phyloP scores from a whole-genome alignment of 2,888 invertebrate genomes.

The Sympetrum striolatum region DNA sequence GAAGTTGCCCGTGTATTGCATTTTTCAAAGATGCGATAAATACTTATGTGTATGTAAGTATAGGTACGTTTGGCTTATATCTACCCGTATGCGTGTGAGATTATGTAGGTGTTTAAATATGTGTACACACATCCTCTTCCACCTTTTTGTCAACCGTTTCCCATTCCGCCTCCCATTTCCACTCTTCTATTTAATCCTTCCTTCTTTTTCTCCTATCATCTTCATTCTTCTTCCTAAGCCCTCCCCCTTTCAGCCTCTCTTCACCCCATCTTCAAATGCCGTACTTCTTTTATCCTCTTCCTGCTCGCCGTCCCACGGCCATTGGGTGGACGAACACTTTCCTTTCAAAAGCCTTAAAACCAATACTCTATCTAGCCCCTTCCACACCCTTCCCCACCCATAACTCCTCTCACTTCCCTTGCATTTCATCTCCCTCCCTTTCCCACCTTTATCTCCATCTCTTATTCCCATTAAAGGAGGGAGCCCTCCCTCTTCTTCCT shows the following conservation, averaged over 20 bases:
- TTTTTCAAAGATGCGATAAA: too few species aligned
- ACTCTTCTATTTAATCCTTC: neutral
- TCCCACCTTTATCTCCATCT: neutral
- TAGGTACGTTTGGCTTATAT: too few species aligned
- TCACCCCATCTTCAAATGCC: constrained; percentile 1
- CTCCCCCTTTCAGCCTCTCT: neutral
- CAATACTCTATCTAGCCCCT: neutral
- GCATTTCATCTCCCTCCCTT: neutral
- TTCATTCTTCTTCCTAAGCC: neutral
- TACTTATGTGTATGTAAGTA: too few species aligned
- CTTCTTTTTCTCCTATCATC: neutral
- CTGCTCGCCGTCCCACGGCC: neutral
- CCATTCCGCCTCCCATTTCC: too few species aligned
- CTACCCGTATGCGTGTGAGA: too few species aligned
- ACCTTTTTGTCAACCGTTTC: too few species aligned
- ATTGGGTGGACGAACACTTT: neutral
- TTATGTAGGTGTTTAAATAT: too few species aligned
- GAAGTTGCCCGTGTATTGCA: too few species aligned
- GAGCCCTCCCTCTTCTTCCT: neutral
- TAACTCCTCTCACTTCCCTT: neutral
- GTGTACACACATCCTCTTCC: too few species aligned
- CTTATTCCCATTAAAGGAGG: neutral
- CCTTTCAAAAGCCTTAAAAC: neutral
- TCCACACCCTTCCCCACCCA: neutral
- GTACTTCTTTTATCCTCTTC: neutral